Evolutionary conservation across 2,888 invertebrate genomes (phyloP).

Genomic region (Rhimphoctona megacephalus): DNA sequence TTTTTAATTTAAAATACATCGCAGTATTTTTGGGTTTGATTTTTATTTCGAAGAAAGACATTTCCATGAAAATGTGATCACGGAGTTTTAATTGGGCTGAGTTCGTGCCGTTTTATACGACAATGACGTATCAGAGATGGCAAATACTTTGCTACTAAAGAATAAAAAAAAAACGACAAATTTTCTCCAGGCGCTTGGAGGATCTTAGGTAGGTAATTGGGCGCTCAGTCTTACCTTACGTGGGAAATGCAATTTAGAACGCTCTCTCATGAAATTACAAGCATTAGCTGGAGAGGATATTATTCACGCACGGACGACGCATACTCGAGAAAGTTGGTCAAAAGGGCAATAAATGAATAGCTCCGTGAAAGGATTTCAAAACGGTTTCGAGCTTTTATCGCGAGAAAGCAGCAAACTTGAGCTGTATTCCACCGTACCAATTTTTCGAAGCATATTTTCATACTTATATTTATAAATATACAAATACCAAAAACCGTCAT

Average conservation of each 20-base stretch:
- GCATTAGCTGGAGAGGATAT: conserved; percentile 16
- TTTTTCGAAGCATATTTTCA: not conserved
- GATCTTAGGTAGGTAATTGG: not conserved
- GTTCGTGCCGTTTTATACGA: not conserved
- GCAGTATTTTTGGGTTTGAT: not conserved
- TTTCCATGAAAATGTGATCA: not conserved
- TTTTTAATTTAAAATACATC: not conserved
- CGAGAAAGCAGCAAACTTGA: conserved; percentile 3
- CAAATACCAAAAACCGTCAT: too few species aligned
- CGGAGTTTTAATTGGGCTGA: not conserved
- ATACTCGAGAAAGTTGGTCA: conserved; percentile 32
- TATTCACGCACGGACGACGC: conserved; percentile 24
- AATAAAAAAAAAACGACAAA: conserved; percentile 15
- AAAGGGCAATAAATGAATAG: conserved; percentile 21
- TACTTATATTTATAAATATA: not conserved
- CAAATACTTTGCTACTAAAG: not conserved
- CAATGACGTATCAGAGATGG: not conserved
- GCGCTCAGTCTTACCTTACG: conserved; percentile 26
- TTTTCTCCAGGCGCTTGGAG: not conserved
- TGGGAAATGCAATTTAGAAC: conserved; percentile 23
- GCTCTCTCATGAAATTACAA: conserved; percentile 19
- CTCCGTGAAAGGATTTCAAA: conserved; percentile 17
- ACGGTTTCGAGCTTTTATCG: conserved; percentile 6
- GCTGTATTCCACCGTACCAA: not conserved
- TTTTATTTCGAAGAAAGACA: not conserved